Percentiles rank a stretch among this genome's conserved stretches.
phyloP scores from a whole-genome alignment of 2,797 vertebrate genomes.

The Aplochiton taeniatus region DNA sequence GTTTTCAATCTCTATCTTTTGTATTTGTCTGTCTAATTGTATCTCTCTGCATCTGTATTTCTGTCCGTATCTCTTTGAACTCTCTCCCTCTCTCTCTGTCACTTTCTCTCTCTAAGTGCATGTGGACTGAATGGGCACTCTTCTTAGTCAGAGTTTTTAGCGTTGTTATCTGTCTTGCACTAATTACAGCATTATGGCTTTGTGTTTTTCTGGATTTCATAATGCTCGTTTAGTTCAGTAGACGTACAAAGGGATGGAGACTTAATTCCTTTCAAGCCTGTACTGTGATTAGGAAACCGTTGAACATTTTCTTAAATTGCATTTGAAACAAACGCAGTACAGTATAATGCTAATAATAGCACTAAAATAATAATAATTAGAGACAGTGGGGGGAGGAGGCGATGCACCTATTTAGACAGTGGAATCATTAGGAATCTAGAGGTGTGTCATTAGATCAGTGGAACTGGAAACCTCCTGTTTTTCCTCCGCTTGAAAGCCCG shows the following conservation, averaged over 20 bases:
- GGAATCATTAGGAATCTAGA: no score
- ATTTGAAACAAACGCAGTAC: no score
- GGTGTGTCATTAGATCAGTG: no score
- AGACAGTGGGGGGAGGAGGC: no score
- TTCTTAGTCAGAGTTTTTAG: not conserved
- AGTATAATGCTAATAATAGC: no score
- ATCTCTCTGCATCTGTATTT: not conserved
- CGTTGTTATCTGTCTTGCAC: not conserved
- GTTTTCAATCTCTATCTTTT: conserved; percentile 31
- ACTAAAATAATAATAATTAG: no score
- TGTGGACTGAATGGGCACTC: not conserved
- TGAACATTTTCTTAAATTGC: not conserved
- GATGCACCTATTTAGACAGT: no score
- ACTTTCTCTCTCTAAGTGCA: conserved; percentile 5
- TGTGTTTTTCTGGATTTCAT: not conserved
- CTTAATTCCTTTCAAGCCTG: not conserved
- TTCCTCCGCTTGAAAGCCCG: not conserved
- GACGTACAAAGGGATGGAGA: not conserved
- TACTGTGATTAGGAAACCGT: not conserved
- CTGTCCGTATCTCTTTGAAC: not conserved
- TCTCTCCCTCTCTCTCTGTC: not conserved
- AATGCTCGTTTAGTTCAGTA: not conserved
- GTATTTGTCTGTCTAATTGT: conserved; percentile 24
- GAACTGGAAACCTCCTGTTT: not conserved
- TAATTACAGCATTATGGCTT: conserved; percentile 2